A percentile compares a stretch with the other conserved stretches of the same genome.
These are phyloP conservation scores for Megaceryle maxima DNA, from an alignment of 2,113 vertebrate species.

Conservation along the genomic window DNA sequence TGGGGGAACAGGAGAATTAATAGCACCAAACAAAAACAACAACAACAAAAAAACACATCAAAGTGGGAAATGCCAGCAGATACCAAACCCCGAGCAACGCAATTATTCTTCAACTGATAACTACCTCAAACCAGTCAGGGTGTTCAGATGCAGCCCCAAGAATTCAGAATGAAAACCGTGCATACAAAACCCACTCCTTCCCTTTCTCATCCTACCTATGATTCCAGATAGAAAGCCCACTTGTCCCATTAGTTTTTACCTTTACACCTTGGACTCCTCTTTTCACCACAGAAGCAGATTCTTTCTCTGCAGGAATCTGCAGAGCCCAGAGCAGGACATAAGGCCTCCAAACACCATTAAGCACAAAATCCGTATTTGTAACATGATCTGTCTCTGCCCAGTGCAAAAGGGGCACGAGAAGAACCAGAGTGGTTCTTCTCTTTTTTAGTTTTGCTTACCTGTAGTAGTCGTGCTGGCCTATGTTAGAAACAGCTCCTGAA, in stretches of 20 bases:
- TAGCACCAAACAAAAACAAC: background rate
- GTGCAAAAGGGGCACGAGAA: background rate
- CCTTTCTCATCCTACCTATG: background rate
- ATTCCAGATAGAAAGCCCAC: background rate
- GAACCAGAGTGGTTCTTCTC: too few relatives aligned
- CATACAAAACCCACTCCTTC: background rate
- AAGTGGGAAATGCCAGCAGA: background rate
- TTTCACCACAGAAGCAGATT: background rate
- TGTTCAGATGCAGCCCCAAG: background rate
- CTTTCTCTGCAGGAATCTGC: background rate
- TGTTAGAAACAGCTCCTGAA: too few relatives aligned
- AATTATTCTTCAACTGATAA: background rate
- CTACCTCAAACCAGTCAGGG: background rate
- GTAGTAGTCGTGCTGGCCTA: too few relatives aligned
- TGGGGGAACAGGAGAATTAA: background rate
- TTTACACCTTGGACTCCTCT: background rate
- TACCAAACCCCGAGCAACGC: background rate
- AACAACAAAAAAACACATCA: background rate
- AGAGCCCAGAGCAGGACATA: background rate
- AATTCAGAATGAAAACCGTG: background rate
- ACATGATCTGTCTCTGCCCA: rapidly evolving
- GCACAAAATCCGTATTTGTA: background rate
- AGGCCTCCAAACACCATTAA: background rate
- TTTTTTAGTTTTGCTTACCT: too few relatives aligned
- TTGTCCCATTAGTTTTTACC: background rate